A percentile compares a stretch with the other conserved stretches of the same genome.
Conservation (phyloP, 2,888 invertebrate genomes). For the Drosophila limbata region DNA sequence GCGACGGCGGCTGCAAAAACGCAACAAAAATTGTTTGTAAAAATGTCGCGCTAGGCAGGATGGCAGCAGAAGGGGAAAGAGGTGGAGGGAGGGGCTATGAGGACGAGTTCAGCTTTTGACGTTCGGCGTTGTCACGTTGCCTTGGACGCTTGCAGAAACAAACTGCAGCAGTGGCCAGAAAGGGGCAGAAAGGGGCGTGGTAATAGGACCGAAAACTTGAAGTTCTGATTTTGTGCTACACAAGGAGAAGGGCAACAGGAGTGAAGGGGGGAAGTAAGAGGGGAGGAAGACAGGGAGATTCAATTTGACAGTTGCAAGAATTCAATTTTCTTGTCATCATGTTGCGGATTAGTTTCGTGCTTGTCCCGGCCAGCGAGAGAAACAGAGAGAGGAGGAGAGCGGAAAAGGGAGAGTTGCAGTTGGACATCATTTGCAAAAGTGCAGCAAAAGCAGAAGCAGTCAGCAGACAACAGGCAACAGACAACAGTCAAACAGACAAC, state of each 20-base stretch:
- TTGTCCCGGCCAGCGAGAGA: slow-evolving; percentile 27
- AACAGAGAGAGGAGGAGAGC: neutral
- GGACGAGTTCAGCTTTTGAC: slow-evolving; percentile 49
- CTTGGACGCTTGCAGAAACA: slow-evolving; percentile 38
- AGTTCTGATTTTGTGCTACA: slow-evolving; percentile 56
- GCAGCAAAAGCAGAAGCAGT: slow-evolving; percentile 32
- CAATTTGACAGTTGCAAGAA: slow-evolving; percentile 82
- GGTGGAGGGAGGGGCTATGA: neutral
- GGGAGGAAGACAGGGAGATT: slow-evolving; percentile 59
- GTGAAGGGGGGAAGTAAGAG: slow-evolving; percentile 9
- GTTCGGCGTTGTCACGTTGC: slow-evolving; percentile 52
- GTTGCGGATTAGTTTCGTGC: slow-evolving; percentile 81
- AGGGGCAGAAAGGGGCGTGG: neutral
- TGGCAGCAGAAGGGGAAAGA: too few species aligned
- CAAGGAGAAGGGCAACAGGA: neutral
- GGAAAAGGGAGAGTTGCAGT: slow-evolving; percentile 31
- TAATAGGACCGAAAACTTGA: slow-evolving; percentile 51
- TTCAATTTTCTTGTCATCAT: slow-evolving; percentile 82
- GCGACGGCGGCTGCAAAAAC: slow-evolving; percentile 12
- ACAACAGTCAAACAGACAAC: slow-evolving; percentile 21
- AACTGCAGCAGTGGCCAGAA: slow-evolving; percentile 13
- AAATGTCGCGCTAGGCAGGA: slow-evolving; percentile 13
- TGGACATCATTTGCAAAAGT: slow-evolving; percentile 66
- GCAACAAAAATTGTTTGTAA: slow-evolving; percentile 40
- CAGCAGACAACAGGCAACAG: slow-evolving; percentile 19